Evolutionary conservation across 2,888 invertebrate species (phyloP).

Genomic region (Microplitis deprimator): DNA sequence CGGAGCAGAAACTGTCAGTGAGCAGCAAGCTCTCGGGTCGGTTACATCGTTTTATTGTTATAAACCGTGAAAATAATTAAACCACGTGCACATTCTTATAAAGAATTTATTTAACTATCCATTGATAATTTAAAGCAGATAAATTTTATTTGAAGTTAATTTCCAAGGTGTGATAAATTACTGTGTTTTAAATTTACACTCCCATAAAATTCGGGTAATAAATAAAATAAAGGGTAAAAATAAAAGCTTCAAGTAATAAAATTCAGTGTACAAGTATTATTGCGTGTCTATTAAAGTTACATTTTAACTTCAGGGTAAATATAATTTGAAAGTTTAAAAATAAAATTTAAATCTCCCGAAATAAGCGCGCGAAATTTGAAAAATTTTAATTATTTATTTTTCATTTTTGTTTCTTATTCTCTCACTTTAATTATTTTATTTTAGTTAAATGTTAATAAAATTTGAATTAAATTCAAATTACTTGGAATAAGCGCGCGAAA

Average conservation of each 20-base stretch:
- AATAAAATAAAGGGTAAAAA: background rate
- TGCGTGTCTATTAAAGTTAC: background rate
- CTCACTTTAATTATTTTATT: background rate
- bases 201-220: background rate
- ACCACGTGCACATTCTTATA: constrained; percentile 56
- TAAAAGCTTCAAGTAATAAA: background rate
- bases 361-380: background rate
- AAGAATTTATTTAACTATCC: constrained; percentile 8
- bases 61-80: constrained; percentile 25
- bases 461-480: background rate
- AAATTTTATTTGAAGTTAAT: background rate
- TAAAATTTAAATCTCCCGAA: background rate
- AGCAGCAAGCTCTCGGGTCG: constrained; percentile 63
- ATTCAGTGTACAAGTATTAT: background rate
- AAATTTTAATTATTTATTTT: background rate
- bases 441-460: background rate
- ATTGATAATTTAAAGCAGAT: constrained; percentile 2
- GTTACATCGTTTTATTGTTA: constrained; percentile 48
- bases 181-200: background rate
- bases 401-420: background rate
- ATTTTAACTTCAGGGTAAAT: background rate
- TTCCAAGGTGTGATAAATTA: background rate
- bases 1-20: constrained; percentile 70
- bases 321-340: background rate
- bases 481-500: background rate